Evolutionary conservation across 2,113 vertebrate genomes (phyloP).

Genomic region (Phylloscopus trochilus): DNA sequence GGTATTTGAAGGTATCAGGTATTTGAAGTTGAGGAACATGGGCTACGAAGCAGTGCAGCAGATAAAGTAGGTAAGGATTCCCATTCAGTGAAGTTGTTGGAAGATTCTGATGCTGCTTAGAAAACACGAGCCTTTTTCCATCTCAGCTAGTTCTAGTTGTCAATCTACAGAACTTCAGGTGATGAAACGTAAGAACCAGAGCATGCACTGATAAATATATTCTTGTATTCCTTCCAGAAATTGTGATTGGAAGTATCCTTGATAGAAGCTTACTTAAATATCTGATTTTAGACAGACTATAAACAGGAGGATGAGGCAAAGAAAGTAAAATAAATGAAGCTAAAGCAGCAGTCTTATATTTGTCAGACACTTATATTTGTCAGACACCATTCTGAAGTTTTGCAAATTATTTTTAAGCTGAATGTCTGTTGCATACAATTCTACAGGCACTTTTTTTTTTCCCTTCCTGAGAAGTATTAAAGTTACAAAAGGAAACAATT

Average conservation of each 20-base stretch:
- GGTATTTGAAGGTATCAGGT: background rate
- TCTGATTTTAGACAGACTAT: background rate
- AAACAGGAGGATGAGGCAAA: background rate
- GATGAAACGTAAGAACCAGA: background rate
- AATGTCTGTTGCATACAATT: background rate
- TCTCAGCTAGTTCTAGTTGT: background rate
- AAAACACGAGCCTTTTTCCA: background rate
- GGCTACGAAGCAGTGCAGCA: background rate
- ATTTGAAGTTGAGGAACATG: background rate
- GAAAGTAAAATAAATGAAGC: background rate
- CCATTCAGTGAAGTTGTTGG: background rate
- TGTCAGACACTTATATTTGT: background rate
- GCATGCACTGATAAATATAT: background rate
- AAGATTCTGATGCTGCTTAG: background rate
- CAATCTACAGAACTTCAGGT: background rate
- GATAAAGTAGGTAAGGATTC: background rate
- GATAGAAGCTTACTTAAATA: background rate
- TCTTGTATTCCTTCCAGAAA: background rate
- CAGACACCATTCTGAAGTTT: background rate
- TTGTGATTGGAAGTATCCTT: background rate
- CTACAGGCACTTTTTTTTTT: background rate
- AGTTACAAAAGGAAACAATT: background rate
- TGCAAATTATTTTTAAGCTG: background rate
- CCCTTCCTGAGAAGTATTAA: background rate
- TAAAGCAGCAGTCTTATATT: background rate